phyloP scores from a whole-genome alignment of 2,888 invertebrate genomes.

The Ennomos fuscantarius region DNA sequence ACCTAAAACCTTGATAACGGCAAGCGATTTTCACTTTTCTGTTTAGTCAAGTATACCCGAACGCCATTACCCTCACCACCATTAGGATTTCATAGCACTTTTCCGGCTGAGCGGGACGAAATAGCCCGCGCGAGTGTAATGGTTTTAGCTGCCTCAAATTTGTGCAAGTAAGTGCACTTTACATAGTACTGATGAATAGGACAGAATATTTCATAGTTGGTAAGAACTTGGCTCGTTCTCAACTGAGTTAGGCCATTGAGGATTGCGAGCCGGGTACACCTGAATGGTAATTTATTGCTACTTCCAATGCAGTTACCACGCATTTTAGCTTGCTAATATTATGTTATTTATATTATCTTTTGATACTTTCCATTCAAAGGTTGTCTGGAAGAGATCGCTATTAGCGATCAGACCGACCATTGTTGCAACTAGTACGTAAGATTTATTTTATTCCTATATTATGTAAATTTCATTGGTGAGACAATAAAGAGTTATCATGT shows the following conservation, averaged over 20 bases:
- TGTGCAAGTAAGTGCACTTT: slow-evolving; percentile 68
- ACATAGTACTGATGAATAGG: slow-evolving; percentile 61
- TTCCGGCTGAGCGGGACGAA: slow-evolving; percentile 58
- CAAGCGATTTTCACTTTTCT: slow-evolving; percentile 39
- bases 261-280: slow-evolving; percentile 54
- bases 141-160: slow-evolving; percentile 58
- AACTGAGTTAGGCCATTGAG: slow-evolving; percentile 54
- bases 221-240: slow-evolving; percentile 64
- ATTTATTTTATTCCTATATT: no score
- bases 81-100: slow-evolving; percentile 62
- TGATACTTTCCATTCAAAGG: no score
- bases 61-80: slow-evolving; percentile 54
- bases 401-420: no score
- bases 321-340: slow-evolving; percentile 5
- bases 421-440: no score
- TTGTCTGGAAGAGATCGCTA: no score
- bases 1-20: slow-evolving; percentile 33
- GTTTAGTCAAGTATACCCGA: slow-evolving; percentile 53
- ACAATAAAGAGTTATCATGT: no score
- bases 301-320: slow-evolving; percentile 31
- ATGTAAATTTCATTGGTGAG: no score
- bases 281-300: slow-evolving; percentile 64
- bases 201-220: slow-evolving; percentile 67
- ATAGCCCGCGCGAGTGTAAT: slow-evolving; percentile 56
- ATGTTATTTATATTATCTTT: no score